These are phyloP conservation scores for Tympanuchus pallidicinctus DNA, from an alignment of 2,113 vertebrate genomes.

Conservation along the genomic window DNA sequence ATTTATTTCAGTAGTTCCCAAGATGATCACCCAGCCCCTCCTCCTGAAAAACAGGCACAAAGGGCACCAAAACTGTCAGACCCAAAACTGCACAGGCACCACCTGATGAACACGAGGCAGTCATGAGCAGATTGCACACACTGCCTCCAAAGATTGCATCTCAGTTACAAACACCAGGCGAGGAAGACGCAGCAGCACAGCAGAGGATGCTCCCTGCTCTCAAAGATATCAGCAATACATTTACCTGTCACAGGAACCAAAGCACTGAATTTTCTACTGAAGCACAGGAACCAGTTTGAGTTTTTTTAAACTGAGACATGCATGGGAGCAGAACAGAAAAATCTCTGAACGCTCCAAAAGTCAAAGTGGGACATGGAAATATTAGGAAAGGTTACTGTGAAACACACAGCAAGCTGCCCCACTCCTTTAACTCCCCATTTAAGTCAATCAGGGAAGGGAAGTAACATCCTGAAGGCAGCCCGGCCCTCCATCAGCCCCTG, in stretches of 20 bases:
- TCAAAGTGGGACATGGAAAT: background rate
- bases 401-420: fast-evolving
- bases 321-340: background rate
- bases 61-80: fast-evolving
- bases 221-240: background rate
- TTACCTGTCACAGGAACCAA: background rate
- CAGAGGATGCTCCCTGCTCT: background rate
- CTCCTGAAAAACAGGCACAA: background rate
- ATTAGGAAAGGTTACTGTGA: background rate
- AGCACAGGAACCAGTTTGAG: background rate
- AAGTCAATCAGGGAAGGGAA: background rate
- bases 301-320: background rate
- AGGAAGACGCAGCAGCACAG: background rate
- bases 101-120: background rate
- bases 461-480: background rate
- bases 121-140: background rate
- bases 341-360: background rate
- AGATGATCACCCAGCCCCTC: background rate
- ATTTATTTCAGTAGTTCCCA: background rate
- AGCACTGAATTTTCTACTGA: background rate
- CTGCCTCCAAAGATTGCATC: background rate
- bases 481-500: background rate
- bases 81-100: background rate
- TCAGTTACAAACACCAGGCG: background rate
- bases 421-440: background rate